Base-by-base conservation (phyloP, 1,140 invertebrate species). In the Caenorhabditis briggsae region DNA sequence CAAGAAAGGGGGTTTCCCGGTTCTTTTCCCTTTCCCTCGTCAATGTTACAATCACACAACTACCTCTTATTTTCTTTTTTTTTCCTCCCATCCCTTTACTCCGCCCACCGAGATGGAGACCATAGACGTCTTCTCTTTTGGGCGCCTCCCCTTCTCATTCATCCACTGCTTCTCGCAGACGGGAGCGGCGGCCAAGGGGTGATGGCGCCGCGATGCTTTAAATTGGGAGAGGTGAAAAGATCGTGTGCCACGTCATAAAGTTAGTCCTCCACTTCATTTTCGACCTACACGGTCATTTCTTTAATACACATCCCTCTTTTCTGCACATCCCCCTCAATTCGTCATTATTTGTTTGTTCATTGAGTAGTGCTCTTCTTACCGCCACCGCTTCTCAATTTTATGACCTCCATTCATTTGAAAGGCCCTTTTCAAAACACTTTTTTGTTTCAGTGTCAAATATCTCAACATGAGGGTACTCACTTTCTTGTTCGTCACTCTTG, bases 401-500 rank as follows among this genome's bases (percentile, higher is more conserved):
- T 43, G n/a, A 7, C 46, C 70, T 41, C 20, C n/a, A 61, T 61
- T 61, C n/a, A n/a, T 12, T 53, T 5, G 1, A 33, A 33, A 33
- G 1, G 9, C 50, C 16, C 56, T 23, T 5, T 20, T 20, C 23
- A 59, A 58, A 58, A 16, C 11, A 18, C 25, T 11, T 61, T 83
- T 74, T 74, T 74, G 16, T 70, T 82, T n/a, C 82, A 58, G 58
- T 61, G 23, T 83, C 84, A 74, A 65, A 85, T 85, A 74, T 55
- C 50, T 82, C 70, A 82, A 82, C 41, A 87, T 87, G 86, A 82
- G 86, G 61, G 86, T 87, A 70, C 82, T 87, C 59, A 70, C 82
- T 70, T 64, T 87, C 48, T 65, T 87, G 58, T 50, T 83, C 50
- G 78, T 87, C 25, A 58, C 33, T 56, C 86, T 87, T 53, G 41